Conservation (phyloP, 2,797 vertebrate species). For the Threskiornis aethiopicus region DNA sequence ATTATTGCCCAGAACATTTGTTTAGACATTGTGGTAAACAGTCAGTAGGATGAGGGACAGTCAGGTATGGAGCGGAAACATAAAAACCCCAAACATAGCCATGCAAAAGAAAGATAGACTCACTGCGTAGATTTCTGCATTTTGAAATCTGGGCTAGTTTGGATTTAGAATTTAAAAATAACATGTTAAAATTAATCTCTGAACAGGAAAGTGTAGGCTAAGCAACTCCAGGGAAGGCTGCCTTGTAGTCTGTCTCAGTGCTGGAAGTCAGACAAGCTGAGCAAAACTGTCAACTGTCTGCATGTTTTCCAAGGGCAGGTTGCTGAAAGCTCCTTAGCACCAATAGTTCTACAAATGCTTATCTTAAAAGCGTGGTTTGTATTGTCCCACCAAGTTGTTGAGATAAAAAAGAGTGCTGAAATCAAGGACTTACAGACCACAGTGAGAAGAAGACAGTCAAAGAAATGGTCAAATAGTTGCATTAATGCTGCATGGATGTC, state of each 20-base stretch:
- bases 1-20: neutral
- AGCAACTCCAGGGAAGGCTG: neutral
- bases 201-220: neutral
- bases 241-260: neutral
- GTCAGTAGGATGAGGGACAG: neutral
- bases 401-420: neutral
- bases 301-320: neutral
- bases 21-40: neutral
- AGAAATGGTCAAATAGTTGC: neutral
- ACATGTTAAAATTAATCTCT: neutral
- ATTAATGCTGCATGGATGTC: neutral
- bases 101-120: neutral
- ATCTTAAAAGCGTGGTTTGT: neutral
- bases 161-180: neutral
- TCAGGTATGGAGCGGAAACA: neutral
- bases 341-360: neutral
- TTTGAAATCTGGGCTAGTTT: neutral
- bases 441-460: neutral
- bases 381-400: neutral
- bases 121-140: neutral
- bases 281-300: neutral
- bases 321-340: neutral
- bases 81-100: neutral
- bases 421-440: neutral
- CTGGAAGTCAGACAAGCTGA: neutral